Evolutionary conservation across 2,113 vertebrate genomes (phyloP), one percentile per base, ranked within the genome.

Genomic region (Lota lota): DNA sequence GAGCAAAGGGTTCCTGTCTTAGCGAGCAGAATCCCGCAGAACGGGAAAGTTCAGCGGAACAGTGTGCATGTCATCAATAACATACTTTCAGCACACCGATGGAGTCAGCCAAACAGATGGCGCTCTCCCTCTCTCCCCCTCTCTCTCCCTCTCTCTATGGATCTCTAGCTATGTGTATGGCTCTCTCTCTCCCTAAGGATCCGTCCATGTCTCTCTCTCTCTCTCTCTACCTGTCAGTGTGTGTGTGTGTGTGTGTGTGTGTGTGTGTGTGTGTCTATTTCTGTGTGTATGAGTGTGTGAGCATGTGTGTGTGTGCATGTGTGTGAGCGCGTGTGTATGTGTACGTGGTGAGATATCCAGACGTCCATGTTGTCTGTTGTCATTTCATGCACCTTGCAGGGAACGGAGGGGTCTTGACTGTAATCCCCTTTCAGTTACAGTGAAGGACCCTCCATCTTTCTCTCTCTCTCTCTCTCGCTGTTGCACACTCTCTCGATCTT

Each of bases 381-480:
- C 18, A 58, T 7, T 59, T 1, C 20, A 20, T 59, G 21, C 57
- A 59, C 40, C 40, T 33, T 57, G 54, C 57, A 19, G n/a, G 57
- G n/a, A 59, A 1, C 7, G 4, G 2, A 59, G 57, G 19, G 21
- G 18, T 61, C 20, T 61, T 22, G 15, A n/a, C 53, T 76, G 67
- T 33, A 68, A 73, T 67, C 57, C 64, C 64, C 22, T 36, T 66
- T 69, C 14, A 22, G n/a, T n/a, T n/a, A 68, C 21, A 68, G 1
- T 79, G 72, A 77, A 77, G 66, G 62, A 61, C 47, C 68, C 62
- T 8, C 58, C 20, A 56, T 72, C 58, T 47, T 40, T 68, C 47
- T 65, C 63, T 65, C 63, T 20, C 20, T 62, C 24, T 21, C 62
- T 71, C 24, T 66, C 24, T 54, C 22, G n/a, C 28, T 63, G 15